Evolutionary conservation across 2,113 vertebrate species (phyloP), one percentile per base, ranked within the genome.

Genomic region (Mormyrus lacerda): DNA sequence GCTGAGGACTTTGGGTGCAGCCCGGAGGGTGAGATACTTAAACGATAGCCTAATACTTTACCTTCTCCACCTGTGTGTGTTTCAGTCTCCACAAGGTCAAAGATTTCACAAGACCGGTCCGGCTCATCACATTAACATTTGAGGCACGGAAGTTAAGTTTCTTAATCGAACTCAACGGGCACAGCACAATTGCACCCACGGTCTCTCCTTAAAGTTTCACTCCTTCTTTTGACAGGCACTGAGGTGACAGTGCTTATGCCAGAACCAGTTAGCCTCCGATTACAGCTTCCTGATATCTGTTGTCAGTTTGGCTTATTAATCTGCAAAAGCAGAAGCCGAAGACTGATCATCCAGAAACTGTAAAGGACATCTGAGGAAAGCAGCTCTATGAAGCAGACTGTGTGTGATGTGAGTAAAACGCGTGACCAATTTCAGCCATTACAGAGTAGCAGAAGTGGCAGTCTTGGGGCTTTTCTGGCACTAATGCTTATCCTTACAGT

Each of bases 41-140:
- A 1, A 51, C 3, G 50, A 51, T 3, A 53, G 15, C 13, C 19
- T 83, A 83, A 83, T 24, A 89, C 85, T 90, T 91, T 91, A 90
- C 89, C 84, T 89, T 89, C 89, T 86, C 87, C 84, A 90, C 58
- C 85, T 87, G 89, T 87, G 13, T 87, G 85, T 19, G 45, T 9
- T 11, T n/a, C 27, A 55, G 85, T 27, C 21, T 8, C 84, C 10
- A 35, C 85, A 39, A 53, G 47, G 47, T 86, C 47, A 51, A 48
- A 17, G 47, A 51, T 55, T 86, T 55, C 11, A 48, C 17, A 27
- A 86, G 45, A 19, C 45, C 15, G 27, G 35, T 83, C 5, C 19
- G 31, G 15, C 73, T 31, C 73, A 42, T 31, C 19, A 44, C 6
- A 24, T 83, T 83, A 45, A 83, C 35, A 47, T 83, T 47, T 83